These are phyloP conservation scores for Okapia johnstoni DNA, from an alignment of 2,113 vertebrate species.

Conservation along the genomic window DNA sequence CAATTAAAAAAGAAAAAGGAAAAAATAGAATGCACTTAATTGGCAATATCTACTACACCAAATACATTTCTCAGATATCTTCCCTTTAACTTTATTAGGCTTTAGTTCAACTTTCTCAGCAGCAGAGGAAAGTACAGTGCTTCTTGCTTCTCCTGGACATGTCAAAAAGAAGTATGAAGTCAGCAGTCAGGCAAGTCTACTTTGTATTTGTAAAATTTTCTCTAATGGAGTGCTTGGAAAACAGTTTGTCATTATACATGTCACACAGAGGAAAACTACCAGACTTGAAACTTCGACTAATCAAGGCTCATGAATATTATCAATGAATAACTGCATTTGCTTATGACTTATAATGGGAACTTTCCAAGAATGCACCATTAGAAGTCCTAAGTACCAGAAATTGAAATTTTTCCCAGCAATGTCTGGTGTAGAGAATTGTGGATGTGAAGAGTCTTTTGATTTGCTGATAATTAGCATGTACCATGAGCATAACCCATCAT, in stretches of 20 bases:
- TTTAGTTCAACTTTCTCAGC: conserved; percentile 96
- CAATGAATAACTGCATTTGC: background rate
- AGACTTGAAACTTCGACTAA: background rate
- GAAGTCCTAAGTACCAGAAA: background rate
- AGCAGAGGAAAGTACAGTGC: conserved; percentile 91
- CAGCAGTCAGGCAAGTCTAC: conserved; percentile 90
- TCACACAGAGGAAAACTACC: background rate
- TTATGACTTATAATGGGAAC: background rate
- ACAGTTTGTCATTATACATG: conserved; percentile 14
- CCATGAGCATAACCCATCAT: background rate
- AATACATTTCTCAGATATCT: background rate
- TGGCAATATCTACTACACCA: background rate
- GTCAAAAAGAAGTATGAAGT: conserved; percentile 88
- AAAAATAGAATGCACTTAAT: background rate
- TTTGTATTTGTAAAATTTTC: background rate
- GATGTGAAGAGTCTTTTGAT: background rate
- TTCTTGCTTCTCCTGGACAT: conserved; percentile 84
- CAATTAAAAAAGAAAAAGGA: background rate
- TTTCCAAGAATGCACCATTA: background rate
- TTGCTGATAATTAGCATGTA: background rate
- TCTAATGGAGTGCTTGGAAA: conserved; percentile 48
- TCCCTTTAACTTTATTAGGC: conserved; percentile 78
- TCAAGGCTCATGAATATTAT: background rate
- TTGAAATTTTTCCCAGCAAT: background rate
- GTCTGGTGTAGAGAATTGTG: background rate